Conservation (phyloP, 2,888 invertebrate species). For the Drosophila anomalata region DNA sequence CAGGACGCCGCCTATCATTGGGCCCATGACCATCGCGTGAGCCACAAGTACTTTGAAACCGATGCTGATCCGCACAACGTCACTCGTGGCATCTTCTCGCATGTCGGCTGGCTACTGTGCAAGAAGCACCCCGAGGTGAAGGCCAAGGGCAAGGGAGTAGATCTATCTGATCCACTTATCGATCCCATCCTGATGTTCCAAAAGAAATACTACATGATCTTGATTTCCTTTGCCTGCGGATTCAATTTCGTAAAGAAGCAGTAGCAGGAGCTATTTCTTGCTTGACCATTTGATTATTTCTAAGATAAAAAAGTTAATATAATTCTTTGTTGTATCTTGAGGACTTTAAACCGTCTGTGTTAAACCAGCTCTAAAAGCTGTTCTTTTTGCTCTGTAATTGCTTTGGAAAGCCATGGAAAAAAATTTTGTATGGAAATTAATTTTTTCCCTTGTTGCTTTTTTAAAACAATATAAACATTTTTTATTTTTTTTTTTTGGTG, state of each 20-base stretch:
- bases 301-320: conserved; percentile 67
- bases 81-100: conserved; percentile 96
- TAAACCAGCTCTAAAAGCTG: conserved; percentile 78
- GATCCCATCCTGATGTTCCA: conserved; percentile 94
- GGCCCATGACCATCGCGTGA: conserved; percentile 92
- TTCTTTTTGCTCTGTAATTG: conserved; percentile 58
- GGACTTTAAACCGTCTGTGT: conserved; percentile 78
- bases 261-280: conserved; percentile 2
- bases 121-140: conserved; percentile 96
- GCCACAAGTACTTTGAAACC: conserved; percentile 97
- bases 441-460: no score
- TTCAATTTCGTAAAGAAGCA: conserved; percentile 36
- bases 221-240: conserved; percentile 87
- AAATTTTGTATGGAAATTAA: conserved; percentile 37
- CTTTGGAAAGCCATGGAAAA: conserved; percentile 35
- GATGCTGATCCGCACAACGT: conserved; percentile 97
- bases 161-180: conserved; percentile 91
- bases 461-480: no score
- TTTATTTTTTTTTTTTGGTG: no score
- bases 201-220: conserved; percentile 90
- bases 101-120: conserved; percentile 96
- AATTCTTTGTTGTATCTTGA: conserved; percentile 70
- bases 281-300: conserved; percentile 65
- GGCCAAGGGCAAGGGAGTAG: conserved; percentile 92
- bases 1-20: conserved; percentile 92